Evolutionary conservation across 2,888 invertebrate species (phyloP).

Genomic region (Papilio demoleus): DNA sequence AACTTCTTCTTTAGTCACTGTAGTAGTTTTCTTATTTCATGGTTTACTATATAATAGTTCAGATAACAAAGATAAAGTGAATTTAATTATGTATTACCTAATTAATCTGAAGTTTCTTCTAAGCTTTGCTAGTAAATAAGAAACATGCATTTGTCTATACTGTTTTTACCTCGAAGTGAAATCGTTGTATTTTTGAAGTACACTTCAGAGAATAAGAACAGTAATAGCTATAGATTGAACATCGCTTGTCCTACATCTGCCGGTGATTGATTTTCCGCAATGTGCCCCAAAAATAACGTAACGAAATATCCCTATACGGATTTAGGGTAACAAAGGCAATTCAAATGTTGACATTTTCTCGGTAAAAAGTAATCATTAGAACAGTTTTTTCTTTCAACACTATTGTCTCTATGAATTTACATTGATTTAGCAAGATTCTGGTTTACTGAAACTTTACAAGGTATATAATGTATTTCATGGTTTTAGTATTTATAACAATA

Average conservation of each 20-base stretch:
- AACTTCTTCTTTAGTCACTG: no score
- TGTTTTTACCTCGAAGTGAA: neutral
- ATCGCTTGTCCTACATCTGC: slow-evolving; percentile 36
- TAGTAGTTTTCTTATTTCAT: no score
- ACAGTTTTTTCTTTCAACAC: neutral
- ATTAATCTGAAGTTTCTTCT: no score
- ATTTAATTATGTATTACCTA: no score
- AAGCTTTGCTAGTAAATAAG: neutral
- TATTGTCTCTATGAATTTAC: neutral
- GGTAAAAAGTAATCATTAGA: neutral
- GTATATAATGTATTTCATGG: neutral
- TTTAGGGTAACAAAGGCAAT: slow-evolving; percentile 2
- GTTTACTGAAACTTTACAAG: no score
- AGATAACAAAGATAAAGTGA: no score
- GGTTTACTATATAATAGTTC: no score
- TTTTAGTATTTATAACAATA: no score
- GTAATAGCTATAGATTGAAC: slow-evolving; percentile 33
- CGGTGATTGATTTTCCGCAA: slow-evolving; percentile 39
- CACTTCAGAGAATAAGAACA: slow-evolving; percentile 34
- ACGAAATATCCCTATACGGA: slow-evolving; percentile 20
- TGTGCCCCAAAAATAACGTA: slow-evolving; percentile 32
- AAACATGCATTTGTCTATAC: neutral
- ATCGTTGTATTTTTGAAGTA: slow-evolving; percentile 21
- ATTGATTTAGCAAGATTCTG: neutral
- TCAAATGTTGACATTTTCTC: slow-evolving; percentile 7